Base-by-base conservation (phyloP, 2,113 vertebrate species). In the Desmodus rotundus region DNA sequence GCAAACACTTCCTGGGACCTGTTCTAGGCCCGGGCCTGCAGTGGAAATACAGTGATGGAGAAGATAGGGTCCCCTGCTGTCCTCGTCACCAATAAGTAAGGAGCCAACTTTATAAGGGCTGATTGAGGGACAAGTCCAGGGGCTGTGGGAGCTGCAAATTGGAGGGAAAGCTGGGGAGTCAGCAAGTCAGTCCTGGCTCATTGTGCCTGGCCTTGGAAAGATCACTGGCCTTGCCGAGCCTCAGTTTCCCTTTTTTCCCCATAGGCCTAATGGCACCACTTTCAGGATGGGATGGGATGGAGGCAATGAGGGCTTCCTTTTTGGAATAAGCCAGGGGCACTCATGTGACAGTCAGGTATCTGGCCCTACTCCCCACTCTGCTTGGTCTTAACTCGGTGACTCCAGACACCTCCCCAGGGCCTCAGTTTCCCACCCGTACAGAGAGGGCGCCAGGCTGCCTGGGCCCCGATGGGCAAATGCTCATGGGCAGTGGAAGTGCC, bases 401-500 rank as follows among this genome's bases (percentile, higher is more conserved):
- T n/a, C 52, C 45, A 92, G 33, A 77, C 5, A 81, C n/a, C 16
- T 76, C 38, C 33, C 52, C 4, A 24, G 22, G 17, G 54, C 13
- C 45, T 92, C 14, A 36, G 72, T 31, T 67, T 93, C 28, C 52
- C 33, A 61, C 58, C 26, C 58, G 31, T 13, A 28, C 58, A 61
- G n/a, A 63, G 43, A 76, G 11, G 76, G 19, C 58, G 2, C 43
- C 41, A 70, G 67, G 73, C 36, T 52, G 33, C 85, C 47, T 15
- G 8, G 9, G 63, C 41, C 43, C 43, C 33, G 28, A 1, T 33
- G 20, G 45, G 20, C 58, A 58, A 19, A 36, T 45, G 31, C 24
- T 3, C 10, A 7, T 0, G 6, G 1, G 7, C 38, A 45, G 14
- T 65, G 22, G 80, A 22, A 72, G 16, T 15, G 3, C 24, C 11